Evolutionary conservation across 2,113 vertebrate genomes (phyloP).

Genomic region (Grammomys dolichurus): DNA sequence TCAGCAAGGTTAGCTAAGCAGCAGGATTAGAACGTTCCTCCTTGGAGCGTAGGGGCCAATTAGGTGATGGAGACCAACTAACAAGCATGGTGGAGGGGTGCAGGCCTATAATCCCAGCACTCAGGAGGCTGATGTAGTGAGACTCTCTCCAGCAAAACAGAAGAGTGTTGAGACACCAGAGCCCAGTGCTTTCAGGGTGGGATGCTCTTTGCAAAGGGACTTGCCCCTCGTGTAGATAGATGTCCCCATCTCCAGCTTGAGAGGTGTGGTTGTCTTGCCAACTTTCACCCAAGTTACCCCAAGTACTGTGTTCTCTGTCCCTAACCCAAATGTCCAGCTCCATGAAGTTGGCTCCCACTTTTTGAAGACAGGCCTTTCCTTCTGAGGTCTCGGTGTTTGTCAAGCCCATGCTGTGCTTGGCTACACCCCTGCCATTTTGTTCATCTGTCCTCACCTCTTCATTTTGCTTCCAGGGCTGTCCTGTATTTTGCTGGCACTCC

Average conservation of each 20-base stretch:
- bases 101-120: neutral
- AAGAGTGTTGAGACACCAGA: neutral
- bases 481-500: neutral
- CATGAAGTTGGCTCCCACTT: neutral
- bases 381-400: neutral
- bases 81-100: neutral
- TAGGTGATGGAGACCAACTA: neutral
- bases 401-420: neutral
- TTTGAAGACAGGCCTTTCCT: neutral
- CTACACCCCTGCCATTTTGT: accelerated
- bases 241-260: too few species aligned
- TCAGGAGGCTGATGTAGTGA: neutral
- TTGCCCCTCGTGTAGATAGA: accelerated
- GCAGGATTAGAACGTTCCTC: neutral
- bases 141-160: too few species aligned
- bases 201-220: neutral
- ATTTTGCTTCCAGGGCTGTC: neutral
- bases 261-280: neutral
- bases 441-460: too few species aligned
- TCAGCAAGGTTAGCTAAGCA: neutral
- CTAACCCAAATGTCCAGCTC: neutral
- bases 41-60: neutral
- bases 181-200: accelerated
- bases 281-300: neutral
- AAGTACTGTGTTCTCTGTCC: neutral